Base-by-base conservation (phyloP, 2,797 vertebrate genomes). In the Rousettus madagascariensis region DNA sequence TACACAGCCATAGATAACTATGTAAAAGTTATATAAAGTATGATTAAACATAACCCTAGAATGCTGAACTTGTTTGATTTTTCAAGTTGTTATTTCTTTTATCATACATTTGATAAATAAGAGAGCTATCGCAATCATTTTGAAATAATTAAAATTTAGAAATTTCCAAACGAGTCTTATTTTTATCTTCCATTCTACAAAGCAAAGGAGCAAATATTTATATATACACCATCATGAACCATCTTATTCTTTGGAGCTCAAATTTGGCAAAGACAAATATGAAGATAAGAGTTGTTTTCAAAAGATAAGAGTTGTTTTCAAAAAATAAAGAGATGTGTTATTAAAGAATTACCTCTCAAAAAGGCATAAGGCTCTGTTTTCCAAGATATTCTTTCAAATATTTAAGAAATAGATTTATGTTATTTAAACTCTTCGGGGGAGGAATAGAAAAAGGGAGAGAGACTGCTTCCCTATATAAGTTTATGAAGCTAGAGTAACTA, bases 111-210 rank as follows among this genome's bases (percentile, higher is more conserved):
- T 75, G 38, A 55, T 75, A 92, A 94, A 66, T 78, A 95, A 74
- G 17, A 46, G 51, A 66, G 43, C 20, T 49, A 80, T 10, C 43
- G 12, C 43, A 87, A 59, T 94, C 86, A 79, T 71, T 96, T 86
- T 91, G 84, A 93, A 79, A 83, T 72, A 88, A 66, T 55, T 87
- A 92, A 59, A 91, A 87, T 95, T 63, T 93, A 68, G 17, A 69
- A 41, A 91, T 91, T 94, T 75, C 16, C 61, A 93, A 80, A 78
- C 9, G 26, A 91, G 68, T 77, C 28, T 75, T 15, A 79, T 38
- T 94, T 93, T 78, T 61, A 86, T 43, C 26, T 90, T 86, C 77
- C 33, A 28, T 63, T 30, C 77, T 88, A 55, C 28, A 86, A 69
- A 92, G 55, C 80, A 82, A 87, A 86, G 28, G 55, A 82, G 17